Percentiles rank a stretch among this genome's conserved stretches.
phyloP scores from a whole-genome alignment of 2,888 invertebrate genomes.

The Subacronicta megacephala region DNA sequence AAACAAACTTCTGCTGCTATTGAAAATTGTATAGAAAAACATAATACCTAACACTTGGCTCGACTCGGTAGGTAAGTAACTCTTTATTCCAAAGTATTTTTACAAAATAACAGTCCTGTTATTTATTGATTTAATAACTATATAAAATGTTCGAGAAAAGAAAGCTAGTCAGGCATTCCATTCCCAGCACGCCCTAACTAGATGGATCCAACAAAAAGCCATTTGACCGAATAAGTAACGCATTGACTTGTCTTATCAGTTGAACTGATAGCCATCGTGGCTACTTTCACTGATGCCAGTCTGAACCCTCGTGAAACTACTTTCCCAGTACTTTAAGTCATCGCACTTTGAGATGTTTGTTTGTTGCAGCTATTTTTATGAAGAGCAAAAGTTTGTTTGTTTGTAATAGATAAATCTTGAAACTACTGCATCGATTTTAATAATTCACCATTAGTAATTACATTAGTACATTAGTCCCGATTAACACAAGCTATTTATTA shows the following conservation, averaged over 20 bases:
- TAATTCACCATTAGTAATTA: too few relatives aligned
- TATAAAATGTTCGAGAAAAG: constrained; percentile 45
- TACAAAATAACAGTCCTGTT: constrained; percentile 15
- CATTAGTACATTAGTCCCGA: too few relatives aligned
- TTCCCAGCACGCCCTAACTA: constrained; percentile 35
- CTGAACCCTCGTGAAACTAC: constrained; percentile 32
- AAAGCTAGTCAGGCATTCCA: constrained; percentile 39
- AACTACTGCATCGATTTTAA: too few relatives aligned
- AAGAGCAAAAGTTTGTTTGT: too few relatives aligned
- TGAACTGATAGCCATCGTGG: constrained; percentile 43
- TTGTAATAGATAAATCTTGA: too few relatives aligned
- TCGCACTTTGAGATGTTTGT: constrained; percentile 4
- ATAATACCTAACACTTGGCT: too few relatives aligned
- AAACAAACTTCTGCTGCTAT: too few relatives aligned
- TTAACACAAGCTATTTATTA: too few relatives aligned
- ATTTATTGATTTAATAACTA: constrained; percentile 40
- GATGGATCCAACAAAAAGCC: constrained; percentile 47
- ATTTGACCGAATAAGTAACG: constrained; percentile 52
- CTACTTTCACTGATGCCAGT: constrained; percentile 52
- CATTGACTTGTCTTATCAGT: constrained; percentile 49
- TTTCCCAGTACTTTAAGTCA: constrained; percentile 40
- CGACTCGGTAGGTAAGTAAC: too few relatives aligned
- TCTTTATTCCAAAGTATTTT: too few relatives aligned
- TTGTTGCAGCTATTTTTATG: neutral
- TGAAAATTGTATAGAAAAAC: too few relatives aligned